Percentiles rank a stretch among this genome's conserved stretches.
These are phyloP conservation scores for Ctenoplectra terminalis DNA, from an alignment of 1,140 invertebrate species.

Conservation along the genomic window DNA sequence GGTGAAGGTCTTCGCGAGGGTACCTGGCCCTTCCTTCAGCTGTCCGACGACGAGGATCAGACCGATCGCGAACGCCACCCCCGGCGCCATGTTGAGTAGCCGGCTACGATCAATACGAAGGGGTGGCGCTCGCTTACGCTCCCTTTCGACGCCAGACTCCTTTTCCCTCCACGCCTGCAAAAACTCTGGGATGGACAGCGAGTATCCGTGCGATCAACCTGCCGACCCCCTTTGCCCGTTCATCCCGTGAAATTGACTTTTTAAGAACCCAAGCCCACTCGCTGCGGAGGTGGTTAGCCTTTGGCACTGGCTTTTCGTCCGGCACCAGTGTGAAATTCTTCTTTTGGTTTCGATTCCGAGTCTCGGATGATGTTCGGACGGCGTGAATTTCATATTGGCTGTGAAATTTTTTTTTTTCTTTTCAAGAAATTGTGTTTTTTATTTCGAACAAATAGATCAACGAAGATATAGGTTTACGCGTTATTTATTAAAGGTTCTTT, in stretches of 20 bases:
- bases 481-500: not conserved
- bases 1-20: constrained; percentile 83
- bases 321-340: not conserved
- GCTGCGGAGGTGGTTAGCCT: not conserved
- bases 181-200: constrained; percentile 3
- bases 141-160: not conserved
- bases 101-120: constrained; percentile 60
- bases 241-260: constrained; percentile 44
- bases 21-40: constrained; percentile 54
- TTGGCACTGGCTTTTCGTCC: constrained; percentile 14
- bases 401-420: too few species aligned
- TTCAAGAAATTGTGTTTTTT: not conserved
- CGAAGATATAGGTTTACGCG: not conserved
- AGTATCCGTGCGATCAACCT: constrained; percentile 38
- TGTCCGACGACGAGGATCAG: constrained; percentile 66
- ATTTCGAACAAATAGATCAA: not conserved
- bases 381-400: too few species aligned
- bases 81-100: constrained; percentile 73
- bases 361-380: not conserved
- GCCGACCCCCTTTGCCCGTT: constrained; percentile 29
- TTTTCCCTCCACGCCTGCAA: constrained; percentile 7
- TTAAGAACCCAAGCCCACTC: constrained; percentile 11
- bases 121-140: constrained; percentile 57
- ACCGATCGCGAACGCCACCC: constrained; percentile 70
- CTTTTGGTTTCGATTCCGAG: constrained; percentile 4